These are phyloP conservation scores for Lagopus leucura DNA, from an alignment of 2,113 vertebrate species.

Conservation along the genomic window DNA sequence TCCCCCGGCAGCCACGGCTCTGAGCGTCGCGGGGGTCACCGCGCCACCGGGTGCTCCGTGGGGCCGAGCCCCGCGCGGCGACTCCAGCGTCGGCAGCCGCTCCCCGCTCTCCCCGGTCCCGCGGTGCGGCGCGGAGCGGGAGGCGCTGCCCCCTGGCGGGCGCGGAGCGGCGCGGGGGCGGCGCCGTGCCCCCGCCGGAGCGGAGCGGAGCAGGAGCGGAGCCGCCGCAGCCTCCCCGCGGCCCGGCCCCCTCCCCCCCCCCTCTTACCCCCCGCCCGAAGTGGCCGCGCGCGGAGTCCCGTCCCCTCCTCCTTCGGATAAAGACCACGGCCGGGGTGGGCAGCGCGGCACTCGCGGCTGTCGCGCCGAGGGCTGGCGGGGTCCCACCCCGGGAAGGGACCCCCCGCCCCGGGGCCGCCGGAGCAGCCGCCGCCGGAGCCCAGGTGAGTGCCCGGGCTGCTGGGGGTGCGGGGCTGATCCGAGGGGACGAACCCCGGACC, in stretches of 20 bases:
- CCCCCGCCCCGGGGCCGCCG: not conserved
- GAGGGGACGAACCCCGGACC: not conserved
- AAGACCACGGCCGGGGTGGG: not conserved
- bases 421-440: not conserved
- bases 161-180: not conserved
- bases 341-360: not conserved
- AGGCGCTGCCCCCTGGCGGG: not conserved
- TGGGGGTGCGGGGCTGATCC: not conserved
- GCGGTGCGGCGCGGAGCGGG: not conserved
- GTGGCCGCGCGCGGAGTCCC: not conserved
- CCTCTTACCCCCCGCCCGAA: not conserved
- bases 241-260: not conserved
- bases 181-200: not conserved
- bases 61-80: not conserved
- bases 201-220: not conserved
- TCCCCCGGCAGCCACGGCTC: too few species aligned
- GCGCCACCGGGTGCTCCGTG: too few species aligned
- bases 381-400: not conserved
- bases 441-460: slow-evolving; percentile 17
- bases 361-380: not conserved
- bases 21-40: too few species aligned
- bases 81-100: not conserved
- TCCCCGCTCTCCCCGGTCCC: not conserved
- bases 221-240: not conserved
- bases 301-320: slow-evolving; percentile 4